Evolutionary conservation across 2,113 vertebrate species (phyloP).

Genomic region (Hydrochoerus hydrochaeris): DNA sequence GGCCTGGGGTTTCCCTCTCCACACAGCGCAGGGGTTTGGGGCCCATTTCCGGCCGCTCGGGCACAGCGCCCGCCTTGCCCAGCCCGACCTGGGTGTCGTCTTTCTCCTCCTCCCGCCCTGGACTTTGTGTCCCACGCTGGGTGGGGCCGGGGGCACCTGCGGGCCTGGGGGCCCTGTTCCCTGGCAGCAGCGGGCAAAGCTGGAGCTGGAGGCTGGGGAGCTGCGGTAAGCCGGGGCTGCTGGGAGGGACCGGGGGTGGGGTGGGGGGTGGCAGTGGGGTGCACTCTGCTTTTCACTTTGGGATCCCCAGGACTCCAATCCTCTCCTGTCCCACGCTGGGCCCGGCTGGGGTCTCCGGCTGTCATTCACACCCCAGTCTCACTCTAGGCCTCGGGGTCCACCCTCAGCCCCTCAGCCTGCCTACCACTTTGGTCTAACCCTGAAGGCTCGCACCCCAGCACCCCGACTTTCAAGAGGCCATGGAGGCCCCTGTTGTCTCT

Average conservation of each 20-base stretch:
- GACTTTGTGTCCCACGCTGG: slow-evolving; percentile 68
- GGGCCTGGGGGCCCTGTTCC: slow-evolving; percentile 20
- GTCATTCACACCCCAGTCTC: not conserved
- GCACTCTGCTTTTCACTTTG: no score
- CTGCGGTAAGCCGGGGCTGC: not conserved
- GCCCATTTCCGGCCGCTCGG: not conserved
- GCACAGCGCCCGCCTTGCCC: not conserved
- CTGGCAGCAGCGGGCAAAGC: slow-evolving; percentile 42
- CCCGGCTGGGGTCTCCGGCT: accelerated
- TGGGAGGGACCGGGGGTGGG: not conserved
- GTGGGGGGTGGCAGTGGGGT: no score
- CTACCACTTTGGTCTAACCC: not conserved
- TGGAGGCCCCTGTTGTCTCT: not conserved
- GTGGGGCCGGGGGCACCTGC: not conserved
- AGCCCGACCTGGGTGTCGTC: slow-evolving; percentile 13
- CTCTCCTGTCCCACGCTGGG: not conserved
- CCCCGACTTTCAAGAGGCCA: not conserved
- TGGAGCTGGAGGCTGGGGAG: not conserved
- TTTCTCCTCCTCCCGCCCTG: slow-evolving; percentile 64
- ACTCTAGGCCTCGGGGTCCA: not conserved
- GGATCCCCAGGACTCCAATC: not conserved
- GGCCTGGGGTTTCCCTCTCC: not conserved
- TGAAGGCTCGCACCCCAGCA: not conserved
- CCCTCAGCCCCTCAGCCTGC: not conserved
- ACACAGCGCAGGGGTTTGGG: accelerated